phyloP scores from a whole-genome alignment of 1,140 invertebrate species.

The Sogatella furcifera region DNA sequence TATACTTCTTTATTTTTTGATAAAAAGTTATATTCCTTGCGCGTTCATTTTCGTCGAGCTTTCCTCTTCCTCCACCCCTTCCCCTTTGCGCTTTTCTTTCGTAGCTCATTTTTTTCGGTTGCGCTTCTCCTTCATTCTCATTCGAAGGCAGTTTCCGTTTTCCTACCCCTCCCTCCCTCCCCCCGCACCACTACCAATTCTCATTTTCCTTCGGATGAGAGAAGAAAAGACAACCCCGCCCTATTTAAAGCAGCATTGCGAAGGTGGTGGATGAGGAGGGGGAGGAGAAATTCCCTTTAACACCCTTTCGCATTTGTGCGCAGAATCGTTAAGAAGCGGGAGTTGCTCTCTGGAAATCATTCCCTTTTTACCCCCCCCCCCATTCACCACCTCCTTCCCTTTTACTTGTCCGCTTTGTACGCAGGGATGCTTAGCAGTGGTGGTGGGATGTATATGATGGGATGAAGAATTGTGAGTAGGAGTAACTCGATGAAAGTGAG shows the following conservation, averaged over 20 bases:
- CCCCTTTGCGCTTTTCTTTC: neutral
- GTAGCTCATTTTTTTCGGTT: too few relatives aligned
- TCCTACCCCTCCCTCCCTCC: too few relatives aligned
- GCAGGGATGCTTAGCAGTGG: neutral
- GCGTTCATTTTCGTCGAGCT: neutral
- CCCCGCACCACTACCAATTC: too few relatives aligned
- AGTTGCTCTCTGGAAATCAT: constrained; percentile 2
- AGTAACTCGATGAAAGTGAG: too few relatives aligned
- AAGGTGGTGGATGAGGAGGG: neutral
- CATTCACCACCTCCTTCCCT: neutral
- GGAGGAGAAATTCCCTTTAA: constrained; percentile 10
- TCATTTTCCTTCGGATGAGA: too few relatives aligned
- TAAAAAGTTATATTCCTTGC: constrained; percentile 14
- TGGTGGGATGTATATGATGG: too few relatives aligned
- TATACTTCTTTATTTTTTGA: constrained; percentile 10
- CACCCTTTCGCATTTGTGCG: constrained; percentile 2
- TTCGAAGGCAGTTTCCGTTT: too few relatives aligned
- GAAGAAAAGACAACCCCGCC: constrained; percentile 6
- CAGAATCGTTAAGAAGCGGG: constrained; percentile 4
- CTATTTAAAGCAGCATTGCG: neutral
- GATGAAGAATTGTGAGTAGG: too few relatives aligned
- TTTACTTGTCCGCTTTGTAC: neutral
- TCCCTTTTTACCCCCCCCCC: neutral
- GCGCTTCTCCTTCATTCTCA: too few relatives aligned
- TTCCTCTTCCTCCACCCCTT: neutral